A percentile compares a stretch with the other conserved stretches of the same genome.
phyloP scores from a whole-genome alignment of 1,140 invertebrate species.

The Gryon sp. region DNA sequence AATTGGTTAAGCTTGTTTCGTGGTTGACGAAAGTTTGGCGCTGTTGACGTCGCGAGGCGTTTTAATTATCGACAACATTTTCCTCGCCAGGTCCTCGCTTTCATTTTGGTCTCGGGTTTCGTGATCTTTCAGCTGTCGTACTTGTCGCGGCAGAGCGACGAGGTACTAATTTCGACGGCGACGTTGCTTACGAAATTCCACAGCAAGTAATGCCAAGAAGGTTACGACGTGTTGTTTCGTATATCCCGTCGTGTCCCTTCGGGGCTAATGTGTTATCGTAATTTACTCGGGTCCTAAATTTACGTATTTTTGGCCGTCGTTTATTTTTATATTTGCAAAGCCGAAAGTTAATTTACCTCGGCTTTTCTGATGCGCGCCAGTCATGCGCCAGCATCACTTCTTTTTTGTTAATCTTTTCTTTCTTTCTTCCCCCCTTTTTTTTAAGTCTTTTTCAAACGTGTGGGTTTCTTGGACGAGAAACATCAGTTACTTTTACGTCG shows the following conservation, averaged over 20 bases:
- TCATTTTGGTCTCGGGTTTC: slow-evolving; percentile 35
- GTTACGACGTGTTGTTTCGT: slow-evolving; percentile 61
- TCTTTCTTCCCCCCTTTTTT: too few relatives aligned
- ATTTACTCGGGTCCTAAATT: slow-evolving; percentile 64
- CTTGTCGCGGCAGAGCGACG: slow-evolving; percentile 50
- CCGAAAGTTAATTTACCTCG: slow-evolving; percentile 61
- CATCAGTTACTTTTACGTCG: too few relatives aligned
- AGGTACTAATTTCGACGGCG: slow-evolving; percentile 61
- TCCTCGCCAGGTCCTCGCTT: slow-evolving; percentile 15
- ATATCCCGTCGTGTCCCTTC: slow-evolving; percentile 58
- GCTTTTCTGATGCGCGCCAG: slow-evolving; percentile 54
- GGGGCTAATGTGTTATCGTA: slow-evolving; percentile 65
- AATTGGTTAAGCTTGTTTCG: slow-evolving; percentile 4
- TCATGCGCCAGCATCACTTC: slow-evolving; percentile 18
- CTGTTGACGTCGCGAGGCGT: not conserved
- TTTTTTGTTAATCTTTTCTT: not conserved
- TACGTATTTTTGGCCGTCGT: slow-evolving; percentile 46
- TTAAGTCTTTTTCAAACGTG: too few relatives aligned
- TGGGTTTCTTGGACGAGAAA: too few relatives aligned
- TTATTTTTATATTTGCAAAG: slow-evolving; percentile 63
- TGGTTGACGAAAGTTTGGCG: too few relatives aligned
- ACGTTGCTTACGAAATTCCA: slow-evolving; percentile 61
- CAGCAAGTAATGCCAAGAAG: slow-evolving; percentile 53
- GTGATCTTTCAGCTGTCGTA: slow-evolving; percentile 60
- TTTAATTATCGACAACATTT: slow-evolving; percentile 36